These are phyloP conservation scores for Neosilurus mollespiculum DNA, from an alignment of 2,797 vertebrate species.

Conservation along the genomic window DNA sequence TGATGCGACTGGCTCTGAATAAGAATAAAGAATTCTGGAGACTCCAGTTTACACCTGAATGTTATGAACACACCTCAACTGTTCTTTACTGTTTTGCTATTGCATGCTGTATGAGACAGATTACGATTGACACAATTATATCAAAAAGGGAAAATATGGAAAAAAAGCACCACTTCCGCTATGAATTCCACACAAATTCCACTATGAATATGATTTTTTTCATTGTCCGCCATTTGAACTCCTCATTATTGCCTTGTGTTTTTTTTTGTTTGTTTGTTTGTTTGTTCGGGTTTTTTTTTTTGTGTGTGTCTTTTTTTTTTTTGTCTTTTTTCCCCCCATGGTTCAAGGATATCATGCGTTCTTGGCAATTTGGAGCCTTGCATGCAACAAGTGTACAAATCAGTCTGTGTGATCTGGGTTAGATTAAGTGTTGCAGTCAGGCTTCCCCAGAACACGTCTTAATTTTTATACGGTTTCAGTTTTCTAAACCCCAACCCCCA, in stretches of 20 bases:
- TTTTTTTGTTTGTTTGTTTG: constrained; percentile 18
- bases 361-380: constrained; percentile 39
- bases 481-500: constrained; percentile 44
- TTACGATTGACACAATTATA: constrained; percentile 31
- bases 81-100: constrained; percentile 31
- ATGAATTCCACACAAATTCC: not conserved
- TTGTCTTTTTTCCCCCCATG: constrained; percentile 22
- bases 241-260: not conserved
- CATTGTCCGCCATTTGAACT: constrained; percentile 1
- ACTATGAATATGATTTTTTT: not conserved
- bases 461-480: constrained; percentile 58
- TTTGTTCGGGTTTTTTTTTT: no score
- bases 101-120: constrained; percentile 9
- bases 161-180: constrained; percentile 1
- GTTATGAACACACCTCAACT: constrained; percentile 37
- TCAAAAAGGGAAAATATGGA: constrained; percentile 17
- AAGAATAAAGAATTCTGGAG: constrained; percentile 10
- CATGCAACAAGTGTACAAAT: constrained; percentile 47
- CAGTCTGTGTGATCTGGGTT: constrained; percentile 52
- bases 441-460: constrained; percentile 48
- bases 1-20: constrained; percentile 38
- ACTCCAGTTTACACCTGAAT: constrained; percentile 37
- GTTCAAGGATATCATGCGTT: constrained; percentile 36
- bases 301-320: constrained; percentile 3
- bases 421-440: constrained; percentile 54